Base-by-base conservation (phyloP, 2,888 invertebrate genomes). In the Seladonia tumulorum region DNA sequence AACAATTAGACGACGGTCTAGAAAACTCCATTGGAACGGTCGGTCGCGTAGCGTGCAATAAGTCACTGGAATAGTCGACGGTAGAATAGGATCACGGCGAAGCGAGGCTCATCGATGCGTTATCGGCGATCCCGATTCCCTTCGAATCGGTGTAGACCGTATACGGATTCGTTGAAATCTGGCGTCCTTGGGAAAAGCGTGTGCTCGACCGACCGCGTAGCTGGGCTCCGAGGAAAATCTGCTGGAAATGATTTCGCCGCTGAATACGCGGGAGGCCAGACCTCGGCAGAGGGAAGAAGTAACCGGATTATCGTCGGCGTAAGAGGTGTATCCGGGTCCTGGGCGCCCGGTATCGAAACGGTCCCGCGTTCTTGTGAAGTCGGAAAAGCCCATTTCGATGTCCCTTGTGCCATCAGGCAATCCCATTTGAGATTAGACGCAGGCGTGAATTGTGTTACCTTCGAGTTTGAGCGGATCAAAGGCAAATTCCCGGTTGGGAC, bases 391-490 rank as follows among this genome's bases (percentile, higher is more conserved):
- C 91, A 92, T 93, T 92, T 91, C 91, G 89, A 88, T 89, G 91
- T 89, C 91, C 91, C 87, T 91, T 90, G 90, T 90, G 90, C 90
- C 91, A 92, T 92, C 90, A 82, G 89, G 88, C 92, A 93, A 94
- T 93, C 91, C 93, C 88, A 93, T 94, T 93, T 92, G 91, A 92
- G 92, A 93, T 93, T 93, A 93, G 93, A 93, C 90, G 90, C 88
- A 92, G 92, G 92, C 92, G 93, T 92, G 93, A 94, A 94, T 94
- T 93, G 91, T 91, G 92, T 94, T 94, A 94, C 93, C 92, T 90
- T 90, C 88, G 92, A 93, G 93, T 93, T 93, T 92, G 92, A 90
- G 88, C 90, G 93, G 93, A 94, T 94, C 94, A 94, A 94, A 94
- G 94, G 93, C 93, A 92, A 93, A 93, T 94, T 93, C 94, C 90